Evolutionary conservation across 2,888 invertebrate species (phyloP).

Genomic region (Lepidochitona cinerea): DNA sequence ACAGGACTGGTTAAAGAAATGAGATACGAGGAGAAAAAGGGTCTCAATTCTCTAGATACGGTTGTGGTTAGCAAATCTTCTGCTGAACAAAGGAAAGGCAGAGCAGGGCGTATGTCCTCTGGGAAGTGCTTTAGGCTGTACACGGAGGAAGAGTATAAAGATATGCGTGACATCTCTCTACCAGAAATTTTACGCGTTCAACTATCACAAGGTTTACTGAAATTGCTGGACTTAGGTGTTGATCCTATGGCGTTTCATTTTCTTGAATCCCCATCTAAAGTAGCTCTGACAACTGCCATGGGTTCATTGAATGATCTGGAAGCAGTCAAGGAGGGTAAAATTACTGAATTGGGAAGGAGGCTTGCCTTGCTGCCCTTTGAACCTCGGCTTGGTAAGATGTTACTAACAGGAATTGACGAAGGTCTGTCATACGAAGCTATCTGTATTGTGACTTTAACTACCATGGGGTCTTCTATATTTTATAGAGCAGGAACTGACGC

Average conservation of each 20-base stretch:
- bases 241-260: constrained; percentile 62
- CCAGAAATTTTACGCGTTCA: constrained; percentile 68
- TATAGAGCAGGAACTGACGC: constrained; percentile 52
- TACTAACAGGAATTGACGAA: constrained; percentile 42
- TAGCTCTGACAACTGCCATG: constrained; percentile 49
- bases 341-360: constrained; percentile 61
- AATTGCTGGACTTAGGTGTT: constrained; percentile 63
- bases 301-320: constrained; percentile 51
- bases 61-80: constrained; percentile 62
- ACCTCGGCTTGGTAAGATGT: constrained; percentile 57
- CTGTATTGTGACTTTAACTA: constrained; percentile 55
- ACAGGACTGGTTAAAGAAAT: constrained; percentile 69
- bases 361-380: constrained; percentile 64
- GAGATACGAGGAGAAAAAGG: constrained; percentile 60
- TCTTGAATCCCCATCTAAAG: constrained; percentile 58
- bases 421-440: constrained; percentile 54
- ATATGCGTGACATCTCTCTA: constrained; percentile 49
- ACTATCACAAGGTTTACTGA: constrained; percentile 59
- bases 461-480: constrained; percentile 56
- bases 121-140: constrained; percentile 70
- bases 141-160: constrained; percentile 54
- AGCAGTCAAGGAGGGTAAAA: constrained; percentile 47
- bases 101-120: constrained; percentile 68
- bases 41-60: constrained; percentile 56
- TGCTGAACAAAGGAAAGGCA: constrained; percentile 70